These are phyloP conservation scores for Nyctibius grandis DNA, from an alignment of 2,797 vertebrate genomes.

Conservation along the genomic window DNA sequence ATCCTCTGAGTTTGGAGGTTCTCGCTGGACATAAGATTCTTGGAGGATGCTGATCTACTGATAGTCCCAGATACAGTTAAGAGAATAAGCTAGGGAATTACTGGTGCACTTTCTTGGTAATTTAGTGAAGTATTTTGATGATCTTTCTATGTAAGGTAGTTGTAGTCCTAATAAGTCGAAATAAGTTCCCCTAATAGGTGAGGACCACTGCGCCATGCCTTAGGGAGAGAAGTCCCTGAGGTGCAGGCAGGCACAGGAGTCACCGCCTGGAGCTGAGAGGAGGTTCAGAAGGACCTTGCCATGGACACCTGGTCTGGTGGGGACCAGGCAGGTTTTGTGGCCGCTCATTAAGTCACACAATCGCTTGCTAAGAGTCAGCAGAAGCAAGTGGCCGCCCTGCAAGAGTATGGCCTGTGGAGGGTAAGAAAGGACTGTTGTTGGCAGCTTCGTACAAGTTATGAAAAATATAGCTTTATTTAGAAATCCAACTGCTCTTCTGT, in stretches of 20 bases:
- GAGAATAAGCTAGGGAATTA: not conserved
- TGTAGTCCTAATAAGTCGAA: not conserved
- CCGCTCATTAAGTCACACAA: not conserved
- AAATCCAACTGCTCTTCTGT: not conserved
- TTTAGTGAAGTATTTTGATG: not conserved
- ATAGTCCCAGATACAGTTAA: not conserved
- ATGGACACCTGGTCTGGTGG: not conserved
- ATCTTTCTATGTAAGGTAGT: not conserved
- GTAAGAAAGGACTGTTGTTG: not conserved
- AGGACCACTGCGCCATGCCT: not conserved
- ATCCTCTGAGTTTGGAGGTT: not conserved
- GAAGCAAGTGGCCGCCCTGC: not conserved
- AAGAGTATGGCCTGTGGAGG: not conserved
- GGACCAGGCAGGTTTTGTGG: not conserved
- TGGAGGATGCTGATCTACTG: not conserved
- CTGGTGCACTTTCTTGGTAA: not conserved
- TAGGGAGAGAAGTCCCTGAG: not conserved
- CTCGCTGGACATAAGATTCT: not conserved
- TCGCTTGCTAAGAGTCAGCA: not conserved
- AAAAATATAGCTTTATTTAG: not conserved
- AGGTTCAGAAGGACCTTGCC: not conserved
- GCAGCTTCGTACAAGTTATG: accelerated
- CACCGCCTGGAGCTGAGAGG: not conserved
- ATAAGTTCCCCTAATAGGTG: not conserved
- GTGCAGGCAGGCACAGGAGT: not conserved